A percentile compares a stretch with the other conserved stretches of the same genome.
phyloP scores from a whole-genome alignment of 1,140 invertebrate species.

The Eumaeus atala region DNA sequence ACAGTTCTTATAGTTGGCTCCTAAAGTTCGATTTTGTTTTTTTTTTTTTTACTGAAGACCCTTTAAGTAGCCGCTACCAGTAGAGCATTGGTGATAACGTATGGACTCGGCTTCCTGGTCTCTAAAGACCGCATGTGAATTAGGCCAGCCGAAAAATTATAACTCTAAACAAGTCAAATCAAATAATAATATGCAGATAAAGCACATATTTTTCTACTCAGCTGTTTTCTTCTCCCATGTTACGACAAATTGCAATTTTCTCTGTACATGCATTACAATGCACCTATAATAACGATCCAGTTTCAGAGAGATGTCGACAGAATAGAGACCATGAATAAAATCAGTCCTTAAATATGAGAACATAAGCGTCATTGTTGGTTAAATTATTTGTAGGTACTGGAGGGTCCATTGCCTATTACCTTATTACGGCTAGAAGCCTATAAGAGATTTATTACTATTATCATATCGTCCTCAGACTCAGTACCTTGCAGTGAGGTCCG shows the following conservation, averaged over 20 bases:
- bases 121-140: too few species aligned
- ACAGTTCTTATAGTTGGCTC: too few species aligned
- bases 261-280: neutral
- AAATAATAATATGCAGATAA: too few species aligned
- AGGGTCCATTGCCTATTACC: constrained; percentile 3
- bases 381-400: neutral
- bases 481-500: too few species aligned
- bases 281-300: neutral
- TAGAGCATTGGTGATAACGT: too few species aligned
- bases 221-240: neutral
- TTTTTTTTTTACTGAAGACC: too few species aligned
- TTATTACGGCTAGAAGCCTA: constrained; percentile 6
- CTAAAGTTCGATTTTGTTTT: too few species aligned
- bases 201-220: too few species aligned
- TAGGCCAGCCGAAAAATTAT: too few species aligned
- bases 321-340: neutral
- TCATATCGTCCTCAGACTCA: neutral
- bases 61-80: too few species aligned
- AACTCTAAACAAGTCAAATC: too few species aligned
- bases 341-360: neutral
- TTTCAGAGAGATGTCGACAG: neutral
- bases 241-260: neutral
- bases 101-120: too few species aligned
- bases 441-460: neutral
- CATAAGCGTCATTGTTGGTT: neutral